Evolutionary conservation across 2,797 vertebrate genomes (phyloP), one percentile per base, ranked within the genome.

Genomic region (Garrulus glandarius): DNA sequence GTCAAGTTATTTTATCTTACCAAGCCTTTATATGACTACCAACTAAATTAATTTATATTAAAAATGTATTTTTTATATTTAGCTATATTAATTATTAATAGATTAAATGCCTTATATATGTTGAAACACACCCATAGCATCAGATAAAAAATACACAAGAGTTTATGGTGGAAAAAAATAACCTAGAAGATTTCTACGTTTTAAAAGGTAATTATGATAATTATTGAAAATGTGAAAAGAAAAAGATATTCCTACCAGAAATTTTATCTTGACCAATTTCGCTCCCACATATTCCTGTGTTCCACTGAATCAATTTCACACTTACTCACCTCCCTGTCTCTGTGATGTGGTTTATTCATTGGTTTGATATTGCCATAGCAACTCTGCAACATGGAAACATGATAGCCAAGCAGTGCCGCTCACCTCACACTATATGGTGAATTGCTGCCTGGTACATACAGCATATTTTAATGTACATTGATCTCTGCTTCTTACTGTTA

Each of bases 271-370:
- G 96, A 97, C 96, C 98, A 98, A 98, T 97, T 98, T 98, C 97
- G 94, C 93, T 97, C 97, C 97, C 96, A 96, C 80, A 78, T 98
- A 97, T 97, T 98, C 98, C 98, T 97, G 97, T 84, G 97, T 97
- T 98, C 98, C 97, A 98, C 97, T 97, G 98, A 99, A 99, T 99
- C 98, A 98, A 99, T 99, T 99, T 99, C 99, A 99, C 99, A 99
- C 98, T 99, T 98, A 96, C 98, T 98, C 98, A 98, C 98, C 98
- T 98, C 98, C 98, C 97, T 97, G 97, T 97, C 97, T 97, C 98
- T 97, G 98, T 98, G 98, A 99, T 98, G 98, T 98, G 98, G 98
- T 98, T 99, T 98, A 99, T 99, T 99, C 99, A 99, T 98, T 96
- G 98, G 98, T 98, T 99, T 98, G 97, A 98, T 94, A 98, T 99